Base-by-base conservation (phyloP, 1,140 invertebrate species). In the Physella acuta region DNA sequence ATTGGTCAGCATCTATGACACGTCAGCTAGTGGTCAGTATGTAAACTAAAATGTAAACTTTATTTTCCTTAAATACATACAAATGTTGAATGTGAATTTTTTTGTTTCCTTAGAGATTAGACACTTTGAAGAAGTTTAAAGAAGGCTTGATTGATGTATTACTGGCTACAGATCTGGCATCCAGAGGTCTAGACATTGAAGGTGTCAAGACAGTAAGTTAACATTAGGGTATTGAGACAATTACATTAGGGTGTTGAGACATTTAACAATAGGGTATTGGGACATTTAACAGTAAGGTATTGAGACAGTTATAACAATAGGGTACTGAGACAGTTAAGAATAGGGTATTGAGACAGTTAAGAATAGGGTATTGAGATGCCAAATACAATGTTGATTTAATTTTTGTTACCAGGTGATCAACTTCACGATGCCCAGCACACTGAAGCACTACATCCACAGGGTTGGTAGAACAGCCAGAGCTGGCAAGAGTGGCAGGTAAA, bases 401-500 rank as follows among this genome's bases (percentile, higher is more conserved):
- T 44, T 20, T 44, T n/a, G n/a, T n/a, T 44, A 11, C 2, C 68
- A 88, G 88, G 88, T 98, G 3, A 93, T 99, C 51, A 99, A 99
- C 86, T 98, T 96, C 83, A 91, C 94, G 0, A 92, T 99, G 91
- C 97, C 97, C 2, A 90, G 91, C 26, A 94, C 93, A 0, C 84
- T 97, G 14, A 93, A 98, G 80, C 94, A 97, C 85, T 99, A 99
- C 79, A 94, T 99, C 81, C 97, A 99, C 76, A 86, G 93, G 84
- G 93, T 97, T 26, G 95, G 95, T 44, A 85, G 97, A 78, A 99
- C 97, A 16, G 96, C 97, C 5, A 88, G 97, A 83, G 97, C 97
- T 30, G 96, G 96, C 3, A 86, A 84, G 67, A 81, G 75, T 68
- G 88, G 88, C 68, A 82, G 87, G 81, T 87, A 76, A 68, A 56